These are phyloP conservation scores for Diphyllodes magnificus DNA, from an alignment of 2,113 vertebrate genomes.

Conservation along the genomic window DNA sequence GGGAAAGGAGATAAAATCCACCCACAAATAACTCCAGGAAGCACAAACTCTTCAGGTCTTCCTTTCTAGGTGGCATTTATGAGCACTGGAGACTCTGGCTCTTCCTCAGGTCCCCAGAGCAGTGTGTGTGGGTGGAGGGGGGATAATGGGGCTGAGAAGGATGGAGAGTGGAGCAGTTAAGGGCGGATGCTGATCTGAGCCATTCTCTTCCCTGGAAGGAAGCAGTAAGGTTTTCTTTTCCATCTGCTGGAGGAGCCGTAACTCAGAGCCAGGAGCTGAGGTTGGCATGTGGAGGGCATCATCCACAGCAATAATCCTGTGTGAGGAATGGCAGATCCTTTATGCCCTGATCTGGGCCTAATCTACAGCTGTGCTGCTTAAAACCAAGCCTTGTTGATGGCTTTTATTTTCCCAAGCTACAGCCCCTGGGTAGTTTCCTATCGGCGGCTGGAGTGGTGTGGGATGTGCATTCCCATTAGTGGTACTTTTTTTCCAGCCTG, in stretches of 20 bases:
- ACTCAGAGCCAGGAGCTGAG: neutral
- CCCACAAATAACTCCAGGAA: neutral
- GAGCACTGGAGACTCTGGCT: neutral
- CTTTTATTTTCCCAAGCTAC: neutral
- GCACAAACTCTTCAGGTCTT: neutral
- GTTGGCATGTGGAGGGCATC: neutral
- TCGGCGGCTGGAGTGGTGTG: fast-evolving
- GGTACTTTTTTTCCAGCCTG: neutral
- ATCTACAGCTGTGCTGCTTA: neutral
- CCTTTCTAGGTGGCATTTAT: neutral
- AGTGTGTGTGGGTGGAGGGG: neutral
- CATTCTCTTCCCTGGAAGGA: neutral
- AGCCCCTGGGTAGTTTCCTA: neutral
- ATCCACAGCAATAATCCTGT: fast-evolving
- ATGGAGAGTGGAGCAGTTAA: neutral
- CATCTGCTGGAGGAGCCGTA: neutral
- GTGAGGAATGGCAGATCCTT: neutral
- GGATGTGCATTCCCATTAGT: neutral
- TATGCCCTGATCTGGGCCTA: neutral
- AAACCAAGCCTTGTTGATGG: neutral
- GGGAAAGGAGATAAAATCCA: neutral
- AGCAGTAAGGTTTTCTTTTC: neutral
- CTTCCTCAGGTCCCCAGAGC: neutral
- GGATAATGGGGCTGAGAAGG: neutral
- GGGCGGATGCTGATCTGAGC: neutral